Conservation (phyloP, 92 coral and sea anemone species). For the Zoanthus sociatus region DNA sequence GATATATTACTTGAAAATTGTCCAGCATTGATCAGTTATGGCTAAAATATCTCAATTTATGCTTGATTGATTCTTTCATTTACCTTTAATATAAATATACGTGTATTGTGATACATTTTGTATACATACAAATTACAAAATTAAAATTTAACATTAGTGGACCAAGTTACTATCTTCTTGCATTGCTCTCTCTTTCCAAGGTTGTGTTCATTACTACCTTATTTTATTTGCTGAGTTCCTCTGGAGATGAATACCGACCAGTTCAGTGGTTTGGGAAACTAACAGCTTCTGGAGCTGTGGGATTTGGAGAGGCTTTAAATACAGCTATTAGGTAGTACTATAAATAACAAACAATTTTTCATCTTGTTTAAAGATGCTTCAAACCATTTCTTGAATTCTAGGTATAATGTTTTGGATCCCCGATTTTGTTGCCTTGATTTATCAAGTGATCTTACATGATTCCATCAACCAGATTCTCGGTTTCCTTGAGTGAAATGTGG, state of each 20-base stretch:
- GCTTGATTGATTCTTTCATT: no score
- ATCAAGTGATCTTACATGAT: no score
- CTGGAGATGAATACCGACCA: constrained; percentile 96
- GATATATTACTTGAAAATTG: no score
- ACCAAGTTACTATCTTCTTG: background rate
- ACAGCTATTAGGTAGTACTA: constrained; percentile 84
- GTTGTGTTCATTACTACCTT: constrained; percentile 92
- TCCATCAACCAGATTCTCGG: no score
- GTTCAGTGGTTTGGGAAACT: constrained; percentile 97
- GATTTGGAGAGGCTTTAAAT: constrained; percentile 94
- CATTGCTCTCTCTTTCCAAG: constrained; percentile 47
- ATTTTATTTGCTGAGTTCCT: constrained; percentile 90
- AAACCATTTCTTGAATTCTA: no score
- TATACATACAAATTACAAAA: background rate
- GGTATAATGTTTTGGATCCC: no score
- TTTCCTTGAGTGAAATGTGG: no score
- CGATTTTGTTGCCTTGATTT: no score
- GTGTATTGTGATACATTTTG: background rate
- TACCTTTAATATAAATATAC: no score
- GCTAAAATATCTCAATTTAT: no score
- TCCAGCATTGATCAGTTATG: no score
- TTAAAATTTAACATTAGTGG: background rate
- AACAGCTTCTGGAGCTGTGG: constrained; percentile 87
- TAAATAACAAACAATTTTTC: background rate
- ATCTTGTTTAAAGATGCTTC: no score